These are phyloP conservation scores for Subacronicta megacephala DNA, from an alignment of 2,888 invertebrate species.

Conservation along the genomic window DNA sequence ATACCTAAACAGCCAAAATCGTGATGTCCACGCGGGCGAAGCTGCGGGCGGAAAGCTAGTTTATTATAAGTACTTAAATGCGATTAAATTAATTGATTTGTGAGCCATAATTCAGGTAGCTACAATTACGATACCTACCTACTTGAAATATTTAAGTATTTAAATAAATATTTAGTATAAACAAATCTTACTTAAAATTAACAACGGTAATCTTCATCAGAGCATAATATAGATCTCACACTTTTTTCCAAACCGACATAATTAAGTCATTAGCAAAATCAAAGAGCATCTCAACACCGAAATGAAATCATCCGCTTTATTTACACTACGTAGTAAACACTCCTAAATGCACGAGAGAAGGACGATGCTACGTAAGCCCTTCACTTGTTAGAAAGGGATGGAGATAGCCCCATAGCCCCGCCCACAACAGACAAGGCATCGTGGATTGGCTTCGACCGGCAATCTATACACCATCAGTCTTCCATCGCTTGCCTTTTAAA, in stretches of 20 bases:
- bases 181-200: not conserved
- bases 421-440: constrained; percentile 70
- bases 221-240: constrained; percentile 26
- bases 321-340: constrained; percentile 80
- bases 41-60: too few species aligned
- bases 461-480: constrained; percentile 84
- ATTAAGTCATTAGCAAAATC: constrained; percentile 74
- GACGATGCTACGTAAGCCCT: constrained; percentile 50
- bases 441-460: constrained; percentile 80
- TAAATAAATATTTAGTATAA: too few species aligned
- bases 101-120: too few species aligned
- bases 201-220: constrained; percentile 4
- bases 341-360: constrained; percentile 57
- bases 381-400: constrained; percentile 58
- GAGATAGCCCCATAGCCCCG: constrained; percentile 68
- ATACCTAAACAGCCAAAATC: too few species aligned
- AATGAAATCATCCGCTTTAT: constrained; percentile 85
- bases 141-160: not conserved
- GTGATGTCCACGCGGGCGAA: too few species aligned
- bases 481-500: constrained; percentile 76
- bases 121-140: too few species aligned
- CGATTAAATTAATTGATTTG: too few species aligned
- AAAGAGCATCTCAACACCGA: constrained; percentile 72
- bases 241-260: constrained; percentile 57
- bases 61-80: too few species aligned